Evolutionary conservation across 1,140 invertebrate genomes (phyloP).

Genomic region (Zaprionus nigranus): DNA sequence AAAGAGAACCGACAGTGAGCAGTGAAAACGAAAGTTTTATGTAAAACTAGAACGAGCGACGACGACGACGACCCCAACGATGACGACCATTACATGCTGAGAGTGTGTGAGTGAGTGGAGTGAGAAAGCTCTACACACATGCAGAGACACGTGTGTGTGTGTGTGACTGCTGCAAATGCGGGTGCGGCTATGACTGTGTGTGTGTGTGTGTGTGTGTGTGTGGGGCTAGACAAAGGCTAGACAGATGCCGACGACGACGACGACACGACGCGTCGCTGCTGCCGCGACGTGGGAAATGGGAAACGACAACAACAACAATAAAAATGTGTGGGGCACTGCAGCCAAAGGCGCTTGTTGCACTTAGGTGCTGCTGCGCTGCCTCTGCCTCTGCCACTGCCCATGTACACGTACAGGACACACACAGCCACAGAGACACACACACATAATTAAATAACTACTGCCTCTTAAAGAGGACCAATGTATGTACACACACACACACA

Average conservation of each 20-base stretch:
- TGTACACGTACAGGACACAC: neutral
- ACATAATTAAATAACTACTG: conserved; percentile 13
- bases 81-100: conserved; percentile 57
- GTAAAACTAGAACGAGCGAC: conserved; percentile 70
- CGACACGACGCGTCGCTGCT: no score
- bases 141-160: conserved; percentile 13
- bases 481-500: neutral
- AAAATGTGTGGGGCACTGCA: neutral
- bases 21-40: conserved; percentile 76
- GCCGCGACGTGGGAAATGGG: neutral
- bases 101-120: neutral
- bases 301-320: neutral
- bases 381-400: neutral
- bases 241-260: conserved; percentile 40
- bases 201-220: conserved; percentile 19
- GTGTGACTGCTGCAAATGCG: conserved; percentile 29
- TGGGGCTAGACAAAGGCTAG: conserved; percentile 73
- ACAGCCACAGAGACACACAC: conserved; percentile 11
- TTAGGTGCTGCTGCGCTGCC: neutral
- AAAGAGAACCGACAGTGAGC: conserved; percentile 20
- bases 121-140: conserved; percentile 18
- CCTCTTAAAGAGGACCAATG: neutral
- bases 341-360: neutral
- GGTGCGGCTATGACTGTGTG: conserved; percentile 28
- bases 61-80: conserved; percentile 25